phyloP scores from a whole-genome alignment of 2,113 vertebrate genomes.

The Piaya cayana region DNA sequence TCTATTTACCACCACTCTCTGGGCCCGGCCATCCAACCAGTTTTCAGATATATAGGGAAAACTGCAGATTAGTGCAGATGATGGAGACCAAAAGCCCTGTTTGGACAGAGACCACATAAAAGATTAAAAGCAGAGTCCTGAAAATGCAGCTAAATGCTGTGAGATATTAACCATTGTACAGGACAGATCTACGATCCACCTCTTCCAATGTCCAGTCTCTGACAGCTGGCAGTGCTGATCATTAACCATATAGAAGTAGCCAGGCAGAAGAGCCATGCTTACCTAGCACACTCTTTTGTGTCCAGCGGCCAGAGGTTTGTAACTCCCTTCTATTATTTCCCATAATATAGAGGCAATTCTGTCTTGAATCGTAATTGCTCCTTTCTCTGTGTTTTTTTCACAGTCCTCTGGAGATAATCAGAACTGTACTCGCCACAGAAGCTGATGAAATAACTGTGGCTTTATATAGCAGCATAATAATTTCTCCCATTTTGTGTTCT shows the following conservation, averaged over 20 bases:
- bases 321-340: not conserved
- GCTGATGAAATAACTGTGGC: not conserved
- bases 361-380: not conserved
- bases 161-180: not conserved
- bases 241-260: not conserved
- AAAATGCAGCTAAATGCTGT: not conserved
- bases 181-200: not conserved
- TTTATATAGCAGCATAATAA: not conserved
- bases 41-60: not conserved
- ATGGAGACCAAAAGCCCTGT: not conserved
- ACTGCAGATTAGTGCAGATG: not conserved
- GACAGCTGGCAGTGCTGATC: not conserved
- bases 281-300: fast-evolving
- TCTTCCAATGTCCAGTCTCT: not conserved
- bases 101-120: not conserved
- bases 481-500: not conserved
- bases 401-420: not conserved
- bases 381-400: not conserved
- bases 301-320: not conserved
- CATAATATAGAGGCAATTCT: not conserved
- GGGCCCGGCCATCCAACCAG: too few relatives aligned
- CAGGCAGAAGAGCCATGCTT: not conserved
- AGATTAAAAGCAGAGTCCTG: not conserved
- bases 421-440: not conserved
- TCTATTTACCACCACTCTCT: too few relatives aligned